These are phyloP conservation scores for Pogoniulus pusillus DNA, from an alignment of 2,797 vertebrate species.

Conservation along the genomic window DNA sequence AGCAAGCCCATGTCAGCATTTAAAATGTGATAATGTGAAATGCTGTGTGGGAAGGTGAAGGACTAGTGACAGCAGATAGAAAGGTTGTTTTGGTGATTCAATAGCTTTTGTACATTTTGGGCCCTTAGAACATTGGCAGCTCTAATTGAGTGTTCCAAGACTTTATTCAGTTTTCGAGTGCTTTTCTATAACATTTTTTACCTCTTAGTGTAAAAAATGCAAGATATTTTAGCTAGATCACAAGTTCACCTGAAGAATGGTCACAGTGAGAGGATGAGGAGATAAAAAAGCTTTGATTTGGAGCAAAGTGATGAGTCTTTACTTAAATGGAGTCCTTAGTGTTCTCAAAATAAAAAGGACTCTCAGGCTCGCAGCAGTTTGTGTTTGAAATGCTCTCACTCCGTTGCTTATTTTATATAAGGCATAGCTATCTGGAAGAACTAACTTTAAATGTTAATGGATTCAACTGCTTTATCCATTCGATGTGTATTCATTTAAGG, in stretches of 20 bases:
- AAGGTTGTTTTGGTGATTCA: background rate
- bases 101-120: background rate
- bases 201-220: background rate
- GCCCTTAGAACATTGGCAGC: background rate
- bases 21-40: background rate
- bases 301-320: background rate
- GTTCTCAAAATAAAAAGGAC: constrained; percentile 9
- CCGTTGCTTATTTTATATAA: constrained; percentile 18
- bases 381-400: background rate
- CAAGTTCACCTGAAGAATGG: background rate
- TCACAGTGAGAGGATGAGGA: background rate
- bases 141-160: background rate
- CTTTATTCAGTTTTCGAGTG: background rate
- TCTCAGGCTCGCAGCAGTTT: background rate
- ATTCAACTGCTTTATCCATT: constrained; percentile 29
- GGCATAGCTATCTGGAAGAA: constrained; percentile 24
- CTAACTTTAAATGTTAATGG: constrained; percentile 49
- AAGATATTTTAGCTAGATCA: background rate
- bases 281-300: background rate
- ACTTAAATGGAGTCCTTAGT: background rate
- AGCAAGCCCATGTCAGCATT: background rate
- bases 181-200: background rate
- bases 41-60: background rate
- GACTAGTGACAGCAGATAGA: background rate
- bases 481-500: background rate